phyloP scores from a whole-genome alignment of 2,888 invertebrate genomes.

The Brassicogethes aeneus region DNA sequence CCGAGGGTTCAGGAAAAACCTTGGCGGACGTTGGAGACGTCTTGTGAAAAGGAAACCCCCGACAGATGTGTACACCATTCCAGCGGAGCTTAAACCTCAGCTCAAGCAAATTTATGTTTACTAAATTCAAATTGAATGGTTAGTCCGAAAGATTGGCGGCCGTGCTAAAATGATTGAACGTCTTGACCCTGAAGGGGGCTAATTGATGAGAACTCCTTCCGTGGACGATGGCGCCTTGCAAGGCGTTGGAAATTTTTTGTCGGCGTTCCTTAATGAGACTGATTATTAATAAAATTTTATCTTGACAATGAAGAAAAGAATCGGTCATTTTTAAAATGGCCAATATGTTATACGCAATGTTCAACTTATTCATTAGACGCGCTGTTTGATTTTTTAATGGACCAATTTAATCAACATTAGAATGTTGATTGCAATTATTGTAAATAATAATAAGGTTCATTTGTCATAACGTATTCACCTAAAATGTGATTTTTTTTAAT shows the following conservation, averaged over 20 bases:
- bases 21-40: slow-evolving; percentile 78
- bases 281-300: slow-evolving; percentile 23
- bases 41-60: slow-evolving; percentile 77
- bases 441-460: background rate
- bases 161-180: background rate
- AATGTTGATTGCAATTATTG: too few species aligned
- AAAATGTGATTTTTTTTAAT: slow-evolving; percentile 18
- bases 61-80: slow-evolving; percentile 74
- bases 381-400: too few species aligned
- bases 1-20: slow-evolving; percentile 76
- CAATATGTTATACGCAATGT: slow-evolving; percentile 13
- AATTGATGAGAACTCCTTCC: slow-evolving; percentile 1
- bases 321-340: too few species aligned
- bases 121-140: slow-evolving; percentile 31
- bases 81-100: slow-evolving; percentile 79
- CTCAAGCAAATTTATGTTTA: slow-evolving; percentile 84
- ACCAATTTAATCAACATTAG: too few species aligned
- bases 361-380: slow-evolving; percentile 14
- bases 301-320: slow-evolving; percentile 15
- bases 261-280: slow-evolving; percentile 36
- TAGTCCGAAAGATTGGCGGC: background rate
- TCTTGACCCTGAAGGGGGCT: background rate
- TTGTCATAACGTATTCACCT: too few species aligned
- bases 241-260: slow-evolving; percentile 6
- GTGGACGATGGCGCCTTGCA: slow-evolving; percentile 1